phyloP scores from a whole-genome alignment of 2,797 vertebrate genomes.

The Varecia variegata region DNA sequence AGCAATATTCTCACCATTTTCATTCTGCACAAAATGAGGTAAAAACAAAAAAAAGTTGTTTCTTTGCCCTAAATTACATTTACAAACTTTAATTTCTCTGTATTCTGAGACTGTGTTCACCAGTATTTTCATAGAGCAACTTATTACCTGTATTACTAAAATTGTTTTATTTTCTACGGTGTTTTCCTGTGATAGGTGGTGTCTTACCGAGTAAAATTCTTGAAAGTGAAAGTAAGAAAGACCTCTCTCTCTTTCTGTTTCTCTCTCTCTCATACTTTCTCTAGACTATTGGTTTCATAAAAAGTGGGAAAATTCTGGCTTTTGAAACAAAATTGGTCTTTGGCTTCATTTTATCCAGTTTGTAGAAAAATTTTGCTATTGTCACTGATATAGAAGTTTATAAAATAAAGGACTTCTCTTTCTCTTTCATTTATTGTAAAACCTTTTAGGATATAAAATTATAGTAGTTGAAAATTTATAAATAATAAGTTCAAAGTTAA shows the following conservation, averaged over 20 bases:
- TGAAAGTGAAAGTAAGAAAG: conserved; percentile 5
- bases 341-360: neutral
- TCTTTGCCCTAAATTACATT: neutral
- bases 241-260: neutral
- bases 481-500: neutral
- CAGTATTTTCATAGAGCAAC: neutral
- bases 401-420: neutral
- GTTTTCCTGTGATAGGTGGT: neutral
- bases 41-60: neutral
- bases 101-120: neutral
- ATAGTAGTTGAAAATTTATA: neutral
- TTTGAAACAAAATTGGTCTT: neutral
- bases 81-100: conserved; percentile 17
- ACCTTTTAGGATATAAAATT: neutral
- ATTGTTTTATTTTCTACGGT: neutral
- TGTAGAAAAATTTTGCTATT: neutral
- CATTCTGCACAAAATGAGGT: conserved; percentile 13
- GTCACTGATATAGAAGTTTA: neutral
- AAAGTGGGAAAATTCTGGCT: neutral
- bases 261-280: neutral
- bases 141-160: neutral
- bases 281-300: neutral
- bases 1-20: conserved; percentile 45
- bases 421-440: neutral
- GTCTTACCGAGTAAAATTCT: neutral